Conservation (phyloP, 2,113 vertebrate species). For the Jaculus jaculus region DNA sequence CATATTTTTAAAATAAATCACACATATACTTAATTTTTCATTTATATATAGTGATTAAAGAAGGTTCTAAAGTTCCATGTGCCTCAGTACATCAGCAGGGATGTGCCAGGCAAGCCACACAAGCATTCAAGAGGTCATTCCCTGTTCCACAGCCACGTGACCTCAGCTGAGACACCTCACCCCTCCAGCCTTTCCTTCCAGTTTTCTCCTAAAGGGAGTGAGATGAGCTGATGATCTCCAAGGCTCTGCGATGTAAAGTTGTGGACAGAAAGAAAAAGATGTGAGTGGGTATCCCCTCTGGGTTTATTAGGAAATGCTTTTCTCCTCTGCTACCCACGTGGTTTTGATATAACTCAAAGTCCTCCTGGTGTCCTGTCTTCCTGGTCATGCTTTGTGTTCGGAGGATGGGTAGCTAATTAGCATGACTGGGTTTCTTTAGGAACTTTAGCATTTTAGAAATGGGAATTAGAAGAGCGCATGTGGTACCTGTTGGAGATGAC, state of each 20-base stretch:
- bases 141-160: background rate
- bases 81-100: background rate
- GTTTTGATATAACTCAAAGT: background rate
- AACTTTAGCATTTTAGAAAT: background rate
- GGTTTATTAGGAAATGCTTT: background rate
- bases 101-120: background rate
- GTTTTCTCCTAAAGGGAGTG: background rate
- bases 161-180: background rate
- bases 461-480: background rate
- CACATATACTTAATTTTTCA: background rate
- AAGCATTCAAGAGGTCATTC: background rate
- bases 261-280: background rate
- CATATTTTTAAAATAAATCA: background rate
- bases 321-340: background rate
- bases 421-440: background rate
- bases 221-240: background rate
- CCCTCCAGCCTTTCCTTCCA: background rate
- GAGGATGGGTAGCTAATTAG: background rate
- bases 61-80: background rate
- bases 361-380: background rate
- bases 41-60: background rate
- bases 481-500: background rate
- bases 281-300: background rate
- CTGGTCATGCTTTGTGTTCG: background rate
- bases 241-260: background rate